Conservation (phyloP, 30 jellyfish, hydroid and myxozoan genomes). For the Chrysaora quinquecirrha region DNA sequence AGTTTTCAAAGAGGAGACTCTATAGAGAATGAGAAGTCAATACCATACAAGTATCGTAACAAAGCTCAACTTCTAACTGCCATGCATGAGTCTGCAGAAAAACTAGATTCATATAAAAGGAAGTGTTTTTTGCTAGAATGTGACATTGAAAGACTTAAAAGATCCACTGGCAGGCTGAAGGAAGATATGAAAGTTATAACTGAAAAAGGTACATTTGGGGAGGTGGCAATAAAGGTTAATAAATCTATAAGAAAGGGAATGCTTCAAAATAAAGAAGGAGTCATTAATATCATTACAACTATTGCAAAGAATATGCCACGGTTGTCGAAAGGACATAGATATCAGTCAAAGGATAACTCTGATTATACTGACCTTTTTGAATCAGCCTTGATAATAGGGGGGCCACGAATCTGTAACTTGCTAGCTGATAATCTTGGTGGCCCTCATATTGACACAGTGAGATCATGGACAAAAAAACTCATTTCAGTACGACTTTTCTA, state of each 20-base stretch:
- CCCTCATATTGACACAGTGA: constrained; percentile 41
- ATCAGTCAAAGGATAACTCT: constrained; percentile 5
- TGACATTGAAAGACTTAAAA: constrained; percentile 13
- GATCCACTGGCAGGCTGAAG: background rate
- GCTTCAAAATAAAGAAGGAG: constrained; percentile 18
- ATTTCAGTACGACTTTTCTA: constrained; percentile 17
- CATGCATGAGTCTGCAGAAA: no score
- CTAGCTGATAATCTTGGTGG: constrained; percentile 44
- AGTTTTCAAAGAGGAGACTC: no score
- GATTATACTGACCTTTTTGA: constrained; percentile 25
- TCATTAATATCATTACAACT: constrained; percentile 2
- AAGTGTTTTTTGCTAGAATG: constrained; percentile 2
- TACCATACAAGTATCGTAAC: no score
- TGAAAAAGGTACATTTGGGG: constrained; percentile 18
- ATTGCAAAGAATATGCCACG: background rate
- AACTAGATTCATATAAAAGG: no score
- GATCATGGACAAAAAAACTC: constrained; percentile 33
- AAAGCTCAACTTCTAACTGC: no score
- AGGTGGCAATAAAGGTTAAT: constrained; percentile 6
- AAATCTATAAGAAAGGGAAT: background rate
- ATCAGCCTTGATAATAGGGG: constrained; percentile 17
- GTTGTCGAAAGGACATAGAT: constrained; percentile 7
- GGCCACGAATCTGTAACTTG: constrained; percentile 32
- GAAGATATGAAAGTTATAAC: constrained; percentile 12
- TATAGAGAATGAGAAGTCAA: no score